These are phyloP conservation scores for Cosmia pyralina DNA, from an alignment of 2,888 invertebrate genomes.

Conservation along the genomic window DNA sequence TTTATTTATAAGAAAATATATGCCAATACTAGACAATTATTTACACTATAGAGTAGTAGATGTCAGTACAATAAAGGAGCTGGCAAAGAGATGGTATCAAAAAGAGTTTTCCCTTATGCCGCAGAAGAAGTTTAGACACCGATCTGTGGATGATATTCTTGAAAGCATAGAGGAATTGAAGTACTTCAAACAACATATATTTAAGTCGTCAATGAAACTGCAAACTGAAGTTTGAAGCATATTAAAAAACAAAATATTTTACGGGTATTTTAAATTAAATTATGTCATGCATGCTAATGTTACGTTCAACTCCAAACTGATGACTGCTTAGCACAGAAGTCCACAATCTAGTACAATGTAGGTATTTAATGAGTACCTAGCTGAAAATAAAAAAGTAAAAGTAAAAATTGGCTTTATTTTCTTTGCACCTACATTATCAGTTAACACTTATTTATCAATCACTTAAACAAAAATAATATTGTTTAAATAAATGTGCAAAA, in stretches of 20 bases:
- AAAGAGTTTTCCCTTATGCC: slow-evolving; percentile 90
- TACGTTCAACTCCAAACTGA: slow-evolving; percentile 30
- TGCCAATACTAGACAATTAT: slow-evolving; percentile 94
- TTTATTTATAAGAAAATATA: slow-evolving; percentile 94
- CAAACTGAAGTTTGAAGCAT: slow-evolving; percentile 52
- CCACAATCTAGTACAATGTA: slow-evolving; percentile 28
- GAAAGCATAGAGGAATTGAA: slow-evolving; percentile 96
- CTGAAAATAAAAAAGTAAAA: slow-evolving; percentile 42
- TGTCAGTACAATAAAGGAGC: slow-evolving; percentile 97
- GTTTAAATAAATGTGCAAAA: too few relatives aligned
- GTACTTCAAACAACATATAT: slow-evolving; percentile 93
- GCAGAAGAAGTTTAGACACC: slow-evolving; percentile 92
- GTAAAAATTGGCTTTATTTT: slow-evolving; percentile 8
- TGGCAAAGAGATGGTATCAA: slow-evolving; percentile 94
- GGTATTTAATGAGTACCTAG: slow-evolving; percentile 41
- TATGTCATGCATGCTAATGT: slow-evolving; percentile 33
- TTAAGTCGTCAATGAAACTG: slow-evolving; percentile 79
- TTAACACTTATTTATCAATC: too few relatives aligned
- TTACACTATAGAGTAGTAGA: slow-evolving; percentile 98
- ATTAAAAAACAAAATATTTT: slow-evolving; percentile 11
- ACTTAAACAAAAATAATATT: too few relatives aligned
- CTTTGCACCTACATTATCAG: not conserved
- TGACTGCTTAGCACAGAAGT: slow-evolving; percentile 19
- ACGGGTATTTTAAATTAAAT: slow-evolving; percentile 45
- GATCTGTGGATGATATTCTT: slow-evolving; percentile 95